Conservation (phyloP, 2,888 invertebrate species). For the Pollenia amentaria region DNA sequence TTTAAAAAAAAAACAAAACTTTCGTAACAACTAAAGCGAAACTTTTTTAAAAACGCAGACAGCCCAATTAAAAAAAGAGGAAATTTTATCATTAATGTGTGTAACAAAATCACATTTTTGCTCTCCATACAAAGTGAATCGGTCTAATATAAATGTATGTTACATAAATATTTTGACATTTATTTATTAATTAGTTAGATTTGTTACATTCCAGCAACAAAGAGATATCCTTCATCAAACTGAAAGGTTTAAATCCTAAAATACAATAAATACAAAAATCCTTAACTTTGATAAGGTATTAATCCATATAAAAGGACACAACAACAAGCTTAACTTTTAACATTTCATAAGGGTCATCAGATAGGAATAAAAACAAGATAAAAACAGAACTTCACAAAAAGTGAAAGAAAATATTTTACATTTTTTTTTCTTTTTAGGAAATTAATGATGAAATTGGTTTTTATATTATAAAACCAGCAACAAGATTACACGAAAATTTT, state of each 20-base stretch:
- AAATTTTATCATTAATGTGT: no score
- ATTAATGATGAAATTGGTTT: slow-evolving; percentile 52
- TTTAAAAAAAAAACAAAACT: no score
- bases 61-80: no score
- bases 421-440: slow-evolving; percentile 6
- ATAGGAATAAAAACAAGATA: background rate
- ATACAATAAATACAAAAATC: slow-evolving; percentile 34
- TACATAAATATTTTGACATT: slow-evolving; percentile 42
- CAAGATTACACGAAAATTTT: slow-evolving; percentile 26
- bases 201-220: slow-evolving; percentile 20
- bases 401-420: background rate
- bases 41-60: no score
- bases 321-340: slow-evolving; percentile 60
- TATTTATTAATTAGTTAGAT: slow-evolving; percentile 70
- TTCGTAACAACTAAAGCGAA: no score
- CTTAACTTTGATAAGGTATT: slow-evolving; percentile 62
- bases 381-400: background rate
- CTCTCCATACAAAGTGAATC: no score
- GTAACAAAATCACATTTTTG: no score
- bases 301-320: slow-evolving; percentile 37
- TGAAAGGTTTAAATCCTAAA: slow-evolving; percentile 44
- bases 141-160: no score
- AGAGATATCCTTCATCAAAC: slow-evolving; percentile 49
- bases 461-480: slow-evolving; percentile 12
- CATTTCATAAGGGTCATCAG: slow-evolving; percentile 52